phyloP scores from a whole-genome alignment of 2,797 vertebrate genomes.

The Coendou prehensilis region DNA sequence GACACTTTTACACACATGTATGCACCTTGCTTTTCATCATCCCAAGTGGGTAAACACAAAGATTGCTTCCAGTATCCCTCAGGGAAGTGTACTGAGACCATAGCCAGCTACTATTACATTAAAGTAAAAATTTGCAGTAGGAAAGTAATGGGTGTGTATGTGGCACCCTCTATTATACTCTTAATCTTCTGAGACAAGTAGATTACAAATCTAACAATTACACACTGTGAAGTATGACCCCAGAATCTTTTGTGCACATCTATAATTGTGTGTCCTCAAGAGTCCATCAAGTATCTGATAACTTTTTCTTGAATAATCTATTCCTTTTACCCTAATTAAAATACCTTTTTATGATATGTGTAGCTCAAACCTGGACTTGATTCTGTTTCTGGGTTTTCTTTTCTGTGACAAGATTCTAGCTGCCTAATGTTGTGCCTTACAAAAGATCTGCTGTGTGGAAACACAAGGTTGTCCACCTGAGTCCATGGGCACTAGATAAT shows the following conservation, averaged over 20 bases:
- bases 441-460: neutral
- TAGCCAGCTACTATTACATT: neutral
- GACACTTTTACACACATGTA: neutral
- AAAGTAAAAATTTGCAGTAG: neutral
- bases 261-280: neutral
- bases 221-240: neutral
- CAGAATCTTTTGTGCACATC: neutral
- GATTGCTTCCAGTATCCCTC: neutral
- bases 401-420: neutral
- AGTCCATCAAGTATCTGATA: neutral
- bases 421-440: neutral
- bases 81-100: neutral
- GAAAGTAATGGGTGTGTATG: neutral
- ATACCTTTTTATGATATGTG: neutral
- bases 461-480: neutral
- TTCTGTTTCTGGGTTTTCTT: neutral
- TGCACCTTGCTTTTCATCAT: neutral
- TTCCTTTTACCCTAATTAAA: neutral
- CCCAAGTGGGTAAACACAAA: neutral
- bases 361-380: neutral
- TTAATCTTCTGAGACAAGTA: neutral
- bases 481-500: neutral
- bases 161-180: neutral
- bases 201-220: neutral
- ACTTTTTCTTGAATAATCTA: neutral